Evolutionary conservation across 2,797 vertebrate genomes (phyloP).

Genomic region (Chiloscyllium punctatum): DNA sequence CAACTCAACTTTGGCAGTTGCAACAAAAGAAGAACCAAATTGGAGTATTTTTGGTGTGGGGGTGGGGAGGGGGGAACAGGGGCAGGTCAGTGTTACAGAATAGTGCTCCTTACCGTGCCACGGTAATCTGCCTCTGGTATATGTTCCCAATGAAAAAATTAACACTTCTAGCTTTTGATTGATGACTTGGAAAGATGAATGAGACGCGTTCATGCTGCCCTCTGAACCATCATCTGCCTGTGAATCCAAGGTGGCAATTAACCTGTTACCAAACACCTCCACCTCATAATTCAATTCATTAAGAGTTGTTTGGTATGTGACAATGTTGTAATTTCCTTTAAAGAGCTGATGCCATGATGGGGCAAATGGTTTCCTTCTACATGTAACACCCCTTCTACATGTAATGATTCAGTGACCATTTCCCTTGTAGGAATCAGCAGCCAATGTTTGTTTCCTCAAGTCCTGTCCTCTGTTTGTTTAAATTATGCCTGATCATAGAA

Average conservation of each 20-base stretch:
- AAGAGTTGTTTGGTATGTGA: not conserved
- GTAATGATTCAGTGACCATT: too few species aligned
- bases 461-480: too few species aligned
- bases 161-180: not conserved
- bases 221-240: not conserved
- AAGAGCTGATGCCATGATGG: too few species aligned
- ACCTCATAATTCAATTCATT: not conserved
- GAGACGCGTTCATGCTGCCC: not conserved
- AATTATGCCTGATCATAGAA: too few species aligned
- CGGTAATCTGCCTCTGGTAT: not conserved
- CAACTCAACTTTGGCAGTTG: not conserved
- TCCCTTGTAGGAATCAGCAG: too few species aligned
- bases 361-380: too few species aligned
- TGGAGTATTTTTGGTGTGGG: not conserved
- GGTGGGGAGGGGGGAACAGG: too few species aligned
- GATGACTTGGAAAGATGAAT: not conserved
- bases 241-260: not conserved
- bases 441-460: too few species aligned
- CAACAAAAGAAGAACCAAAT: not conserved
- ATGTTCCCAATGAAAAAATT: not conserved
- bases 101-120: too few species aligned
- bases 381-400: too few species aligned
- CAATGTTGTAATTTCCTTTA: not conserved
- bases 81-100: not conserved
- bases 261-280: not conserved